Evolutionary conservation across 2,797 vertebrate genomes (phyloP).

Genomic region (Malacoraja senta): DNA sequence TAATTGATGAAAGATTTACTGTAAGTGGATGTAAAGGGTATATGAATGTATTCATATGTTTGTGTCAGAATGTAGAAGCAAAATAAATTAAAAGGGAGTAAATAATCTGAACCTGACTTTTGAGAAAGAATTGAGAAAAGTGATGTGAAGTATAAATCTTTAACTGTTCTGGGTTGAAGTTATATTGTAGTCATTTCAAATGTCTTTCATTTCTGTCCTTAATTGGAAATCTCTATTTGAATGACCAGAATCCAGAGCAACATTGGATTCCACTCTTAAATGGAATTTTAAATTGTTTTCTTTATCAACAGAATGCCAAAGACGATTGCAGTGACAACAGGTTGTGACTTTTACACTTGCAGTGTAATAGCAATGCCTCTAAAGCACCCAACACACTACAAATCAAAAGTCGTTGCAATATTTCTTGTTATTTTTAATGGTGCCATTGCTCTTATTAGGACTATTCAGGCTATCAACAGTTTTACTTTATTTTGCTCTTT

Average conservation of each 20-base stretch:
- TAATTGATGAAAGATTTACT: neutral
- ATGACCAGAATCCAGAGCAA: neutral
- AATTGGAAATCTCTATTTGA: neutral
- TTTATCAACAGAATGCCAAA: neutral
- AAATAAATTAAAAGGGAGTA: neutral
- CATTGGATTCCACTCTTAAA: neutral
- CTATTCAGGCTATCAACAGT: neutral
- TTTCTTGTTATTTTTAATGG: slow-evolving; percentile 1
- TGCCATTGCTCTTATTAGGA: neutral
- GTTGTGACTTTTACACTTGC: neutral
- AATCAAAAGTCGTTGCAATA: neutral
- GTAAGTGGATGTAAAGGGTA: neutral
- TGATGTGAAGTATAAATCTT: neutral
- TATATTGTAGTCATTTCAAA: neutral
- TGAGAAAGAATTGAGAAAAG: slow-evolving; percentile 18
- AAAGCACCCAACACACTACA: neutral
- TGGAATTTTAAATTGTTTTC: neutral
- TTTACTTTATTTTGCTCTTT: neutral
- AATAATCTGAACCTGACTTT: too few relatives aligned
- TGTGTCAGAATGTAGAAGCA: neutral
- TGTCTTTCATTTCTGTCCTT: neutral
- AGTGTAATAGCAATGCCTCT: neutral
- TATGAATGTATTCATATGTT: neutral
- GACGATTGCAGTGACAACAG: slow-evolving; percentile 12
- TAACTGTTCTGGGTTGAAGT: neutral